Percentiles rank a stretch among this genome's conserved stretches.
Evolutionary conservation across 2,888 invertebrate species (phyloP).

Genomic region (Peribatodes rhomboidaria): DNA sequence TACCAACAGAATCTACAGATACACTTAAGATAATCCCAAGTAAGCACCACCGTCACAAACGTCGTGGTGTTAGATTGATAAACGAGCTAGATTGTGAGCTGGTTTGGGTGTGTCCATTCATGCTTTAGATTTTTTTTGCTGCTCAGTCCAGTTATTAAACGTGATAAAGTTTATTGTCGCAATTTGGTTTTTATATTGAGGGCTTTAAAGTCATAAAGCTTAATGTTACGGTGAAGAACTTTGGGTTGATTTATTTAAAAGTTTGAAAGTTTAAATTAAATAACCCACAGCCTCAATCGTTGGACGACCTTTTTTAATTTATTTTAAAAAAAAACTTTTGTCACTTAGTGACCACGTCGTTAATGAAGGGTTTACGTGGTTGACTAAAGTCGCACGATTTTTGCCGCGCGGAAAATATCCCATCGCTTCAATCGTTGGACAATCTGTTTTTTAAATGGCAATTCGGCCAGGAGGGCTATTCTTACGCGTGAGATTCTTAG

Average conservation of each 20-base stretch:
- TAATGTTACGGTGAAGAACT: constrained; percentile 8
- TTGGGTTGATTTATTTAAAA: background rate
- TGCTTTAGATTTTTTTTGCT: constrained; percentile 53
- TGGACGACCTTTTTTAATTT: no score
- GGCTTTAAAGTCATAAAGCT: constrained; percentile 22
- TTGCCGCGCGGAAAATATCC: no score
- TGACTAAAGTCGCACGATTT: no score
- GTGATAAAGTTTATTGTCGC: constrained; percentile 32
- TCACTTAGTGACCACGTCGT: no score
- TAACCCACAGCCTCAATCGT: no score
- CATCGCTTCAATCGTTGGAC: no score
- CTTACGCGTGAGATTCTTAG: no score
- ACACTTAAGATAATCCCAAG: constrained; percentile 62
- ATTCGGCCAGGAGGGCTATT: no score
- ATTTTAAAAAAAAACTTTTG: no score
- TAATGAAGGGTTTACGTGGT: no score
- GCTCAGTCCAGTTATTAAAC: constrained; percentile 50
- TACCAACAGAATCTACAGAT: no score
- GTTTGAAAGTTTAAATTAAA: background rate
- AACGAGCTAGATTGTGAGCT: constrained; percentile 64
- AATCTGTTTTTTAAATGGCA: no score
- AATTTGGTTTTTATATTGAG: constrained; percentile 33
- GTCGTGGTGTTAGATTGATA: constrained; percentile 69
- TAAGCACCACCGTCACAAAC: constrained; percentile 60
- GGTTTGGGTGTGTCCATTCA: constrained; percentile 68